A percentile compares a stretch with the other conserved stretches of the same genome.
Evolutionary conservation across 2,888 invertebrate species (phyloP).

Genomic region (Sminthurinus aureus): DNA sequence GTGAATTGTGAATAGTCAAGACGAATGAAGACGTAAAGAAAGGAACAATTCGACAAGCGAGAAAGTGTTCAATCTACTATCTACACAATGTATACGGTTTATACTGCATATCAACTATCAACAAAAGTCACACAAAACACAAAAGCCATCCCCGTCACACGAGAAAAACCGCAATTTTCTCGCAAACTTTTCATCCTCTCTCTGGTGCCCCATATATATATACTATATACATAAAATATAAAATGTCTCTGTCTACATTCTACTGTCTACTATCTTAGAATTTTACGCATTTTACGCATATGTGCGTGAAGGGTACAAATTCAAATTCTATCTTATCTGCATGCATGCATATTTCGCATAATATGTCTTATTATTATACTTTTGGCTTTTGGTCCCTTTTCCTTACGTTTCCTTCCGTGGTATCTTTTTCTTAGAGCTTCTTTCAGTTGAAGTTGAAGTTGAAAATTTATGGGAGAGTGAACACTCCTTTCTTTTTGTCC

Average conservation of each 20-base stretch:
- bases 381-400: neutral
- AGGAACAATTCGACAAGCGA: neutral
- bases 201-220: no score
- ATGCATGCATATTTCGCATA: no score
- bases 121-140: slow-evolving; percentile 32
- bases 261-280: neutral
- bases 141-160: slow-evolving; percentile 10
- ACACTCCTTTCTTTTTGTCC: neutral
- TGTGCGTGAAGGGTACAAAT: neutral
- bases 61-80: neutral
- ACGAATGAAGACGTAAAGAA: neutral
- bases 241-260: no score
- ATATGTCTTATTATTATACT: no score
- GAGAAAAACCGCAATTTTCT: slow-evolving; percentile 35
- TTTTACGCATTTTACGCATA: neutral
- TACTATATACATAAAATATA: neutral
- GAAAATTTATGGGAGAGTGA: slow-evolving; percentile 27
- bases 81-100: no score
- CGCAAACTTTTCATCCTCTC: slow-evolving; percentile 28
- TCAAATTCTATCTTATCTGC: no score
- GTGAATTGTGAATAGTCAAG: no score
- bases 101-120: neutral
- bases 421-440: neutral
- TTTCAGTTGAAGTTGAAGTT: neutral
- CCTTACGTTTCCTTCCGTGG: neutral